Evolutionary conservation across 2,888 invertebrate genomes (phyloP), one percentile per base, ranked within the genome.

Genomic region (Mantis religiosa): DNA sequence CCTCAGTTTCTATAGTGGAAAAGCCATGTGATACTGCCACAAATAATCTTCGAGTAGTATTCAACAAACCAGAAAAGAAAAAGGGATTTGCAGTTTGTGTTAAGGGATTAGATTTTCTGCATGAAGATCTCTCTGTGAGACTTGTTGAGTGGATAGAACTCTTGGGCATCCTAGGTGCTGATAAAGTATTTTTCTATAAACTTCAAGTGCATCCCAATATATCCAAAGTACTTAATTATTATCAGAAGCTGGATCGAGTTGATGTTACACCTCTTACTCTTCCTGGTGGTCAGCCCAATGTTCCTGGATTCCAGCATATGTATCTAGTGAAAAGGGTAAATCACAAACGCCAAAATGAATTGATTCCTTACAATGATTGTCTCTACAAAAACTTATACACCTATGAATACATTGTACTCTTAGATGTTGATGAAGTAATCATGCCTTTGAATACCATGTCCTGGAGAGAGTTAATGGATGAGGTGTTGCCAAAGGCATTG

Each of bases 321-420:
- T 98, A 98, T 92, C 95, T 98, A 87, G 97, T 97, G 89, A 97
- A 97, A 92, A 98, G 98, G 93, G 96, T 97, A 54, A 98, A 98
- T 92, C 97, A 98, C 93, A 99, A 99, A 93, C 95, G 98, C 25
- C 97, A 98, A 93, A 98, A 98, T 94, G 99, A 99, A 93, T 95
- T 99, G 90, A 97, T 99, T 91, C 98, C 98, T 20, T 99, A 99
- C 94, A 99, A 99, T 93, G 99, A 99, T 93, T 99, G 99, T 92
- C 95, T 99, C 88, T 98, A 98, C 94, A 96, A 97, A 92, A 97
- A 98, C 92, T 95, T 98, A 94, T 97, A 98, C 93, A 95, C 96
- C 91, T 98, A 98, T 93, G 96, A 97, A 90, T 98, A 97, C 93
- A 96, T 98, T 88, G 97, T 97, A n/a, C 94, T 99, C 89, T 94